phyloP scores from a whole-genome alignment of 2,113 vertebrate species.

The Gyps fulvus region DNA sequence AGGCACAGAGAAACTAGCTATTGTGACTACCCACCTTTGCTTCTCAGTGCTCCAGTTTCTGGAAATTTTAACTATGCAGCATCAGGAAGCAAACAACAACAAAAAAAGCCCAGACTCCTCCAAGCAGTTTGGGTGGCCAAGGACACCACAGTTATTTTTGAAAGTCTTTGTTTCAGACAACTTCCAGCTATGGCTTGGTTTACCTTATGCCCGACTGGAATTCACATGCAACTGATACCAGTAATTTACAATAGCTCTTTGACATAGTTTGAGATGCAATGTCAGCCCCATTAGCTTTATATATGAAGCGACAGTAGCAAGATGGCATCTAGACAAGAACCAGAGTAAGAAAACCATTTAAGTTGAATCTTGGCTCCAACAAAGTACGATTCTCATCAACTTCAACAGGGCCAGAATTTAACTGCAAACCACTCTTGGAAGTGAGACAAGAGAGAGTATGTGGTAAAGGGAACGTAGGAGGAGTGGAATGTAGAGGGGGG shows the following conservation, averaged over 20 bases:
- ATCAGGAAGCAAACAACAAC: background rate
- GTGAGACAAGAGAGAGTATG: conserved; percentile 32
- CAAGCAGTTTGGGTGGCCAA: conserved; percentile 21
- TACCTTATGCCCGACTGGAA: conserved; percentile 1
- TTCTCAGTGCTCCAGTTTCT: background rate
- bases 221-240: conserved; percentile 50
- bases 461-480: conserved; percentile 49
- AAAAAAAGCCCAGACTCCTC: background rate
- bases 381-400: conserved; percentile 19
- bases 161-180: conserved; percentile 32
- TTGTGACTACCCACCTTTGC: background rate
- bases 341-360: conserved; percentile 32
- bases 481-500: conserved; percentile 33
- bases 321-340: conserved; percentile 55
- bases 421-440: conserved; percentile 52
- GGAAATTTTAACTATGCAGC: background rate
- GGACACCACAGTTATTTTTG: conserved; percentile 2
- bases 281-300: conserved; percentile 31
- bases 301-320: conserved; percentile 36
- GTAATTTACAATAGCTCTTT: conserved; percentile 54
- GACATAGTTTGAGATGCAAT: conserved; percentile 7
- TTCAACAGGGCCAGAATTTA: conserved; percentile 48
- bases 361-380: conserved; percentile 40
- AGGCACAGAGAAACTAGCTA: background rate
- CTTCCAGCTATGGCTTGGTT: conserved; percentile 33